A percentile compares a stretch with the other conserved stretches of the same genome.
These are phyloP conservation scores for Todiramphus chloris DNA, from an alignment of 2,113 vertebrate species.

Conservation along the genomic window DNA sequence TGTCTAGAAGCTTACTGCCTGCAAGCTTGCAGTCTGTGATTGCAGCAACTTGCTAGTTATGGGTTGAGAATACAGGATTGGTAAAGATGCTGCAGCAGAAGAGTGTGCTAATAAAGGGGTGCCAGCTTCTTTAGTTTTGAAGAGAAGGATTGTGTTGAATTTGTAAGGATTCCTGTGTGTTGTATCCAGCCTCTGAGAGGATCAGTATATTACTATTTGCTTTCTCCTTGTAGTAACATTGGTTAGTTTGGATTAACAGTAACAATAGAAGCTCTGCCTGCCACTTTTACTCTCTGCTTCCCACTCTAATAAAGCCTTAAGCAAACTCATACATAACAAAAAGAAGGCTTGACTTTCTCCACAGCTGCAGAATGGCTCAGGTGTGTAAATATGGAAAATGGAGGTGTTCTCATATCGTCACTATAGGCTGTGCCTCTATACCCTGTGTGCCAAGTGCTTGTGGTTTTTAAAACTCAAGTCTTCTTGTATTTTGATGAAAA, in stretches of 20 bases:
- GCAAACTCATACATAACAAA: not conserved
- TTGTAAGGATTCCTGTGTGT: not conserved
- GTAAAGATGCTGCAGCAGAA: not conserved
- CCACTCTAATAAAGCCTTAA: not conserved
- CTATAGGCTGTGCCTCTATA: not conserved
- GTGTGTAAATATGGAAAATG: not conserved
- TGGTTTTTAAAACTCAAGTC: not conserved
- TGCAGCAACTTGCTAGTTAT: not conserved
- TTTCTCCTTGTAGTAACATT: not conserved
- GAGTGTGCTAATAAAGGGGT: not conserved
- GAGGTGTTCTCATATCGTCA: not conserved
- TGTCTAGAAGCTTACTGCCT: not conserved
- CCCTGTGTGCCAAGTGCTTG: not conserved
- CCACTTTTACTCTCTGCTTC: not conserved
- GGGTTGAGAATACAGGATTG: not conserved
- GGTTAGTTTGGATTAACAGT: not conserved
- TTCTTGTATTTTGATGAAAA: not conserved
- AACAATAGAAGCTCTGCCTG: not conserved
- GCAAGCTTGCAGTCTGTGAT: not conserved
- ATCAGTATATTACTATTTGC: not conserved
- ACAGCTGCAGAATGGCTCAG: not conserved
- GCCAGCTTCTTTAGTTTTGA: not conserved
- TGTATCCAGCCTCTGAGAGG: not conserved
- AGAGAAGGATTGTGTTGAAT: not conserved
- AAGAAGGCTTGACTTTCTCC: not conserved